These are phyloP conservation scores for Xylota segnis DNA, from an alignment of 2,888 invertebrate species.

Conservation along the genomic window DNA sequence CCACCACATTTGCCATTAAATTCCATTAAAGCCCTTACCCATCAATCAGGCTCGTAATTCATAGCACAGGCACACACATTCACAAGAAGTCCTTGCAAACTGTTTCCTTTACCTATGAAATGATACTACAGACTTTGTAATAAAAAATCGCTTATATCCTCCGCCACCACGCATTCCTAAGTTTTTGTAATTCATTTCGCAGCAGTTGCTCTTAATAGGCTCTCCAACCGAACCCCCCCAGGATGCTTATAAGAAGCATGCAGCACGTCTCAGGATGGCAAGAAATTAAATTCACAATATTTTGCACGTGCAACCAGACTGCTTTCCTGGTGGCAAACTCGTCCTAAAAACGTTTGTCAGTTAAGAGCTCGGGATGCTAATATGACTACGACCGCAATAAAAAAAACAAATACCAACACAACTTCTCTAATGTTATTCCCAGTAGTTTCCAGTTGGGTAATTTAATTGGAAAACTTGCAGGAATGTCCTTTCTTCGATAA, in stretches of 20 bases:
- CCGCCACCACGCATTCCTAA: slow-evolving; percentile 28
- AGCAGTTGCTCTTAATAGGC: slow-evolving; percentile 71
- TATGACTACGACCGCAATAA: slow-evolving; percentile 49
- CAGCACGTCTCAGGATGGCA: slow-evolving; percentile 66
- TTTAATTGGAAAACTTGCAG: slow-evolving; percentile 74
- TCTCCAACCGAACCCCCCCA: slow-evolving; percentile 41
- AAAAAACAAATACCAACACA: slow-evolving; percentile 32
- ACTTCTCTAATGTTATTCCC: slow-evolving; percentile 59
- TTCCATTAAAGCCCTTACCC: slow-evolving; percentile 5
- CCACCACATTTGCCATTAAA: not conserved
- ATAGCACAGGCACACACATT: slow-evolving; percentile 9
- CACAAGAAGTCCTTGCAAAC: slow-evolving; percentile 11
- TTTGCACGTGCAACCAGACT: slow-evolving; percentile 51
- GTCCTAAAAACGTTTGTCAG: not conserved
- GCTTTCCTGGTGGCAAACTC: slow-evolving; percentile 1
- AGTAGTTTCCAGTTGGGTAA: slow-evolving; percentile 74
- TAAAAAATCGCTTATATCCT: slow-evolving; percentile 30
- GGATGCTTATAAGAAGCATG: slow-evolving; percentile 50
- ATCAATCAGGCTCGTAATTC: slow-evolving; percentile 39
- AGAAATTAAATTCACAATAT: slow-evolving; percentile 72
- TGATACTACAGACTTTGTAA: slow-evolving; percentile 2
- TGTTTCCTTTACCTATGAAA: not conserved
- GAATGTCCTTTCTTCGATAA: slow-evolving; percentile 62
- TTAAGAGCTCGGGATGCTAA: slow-evolving; percentile 40
- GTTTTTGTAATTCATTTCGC: slow-evolving; percentile 64